Evolutionary conservation across 2,888 invertebrate species (phyloP), one percentile per base, ranked within the genome.

Genomic region (Thysanoteuthis rhombus): DNA sequence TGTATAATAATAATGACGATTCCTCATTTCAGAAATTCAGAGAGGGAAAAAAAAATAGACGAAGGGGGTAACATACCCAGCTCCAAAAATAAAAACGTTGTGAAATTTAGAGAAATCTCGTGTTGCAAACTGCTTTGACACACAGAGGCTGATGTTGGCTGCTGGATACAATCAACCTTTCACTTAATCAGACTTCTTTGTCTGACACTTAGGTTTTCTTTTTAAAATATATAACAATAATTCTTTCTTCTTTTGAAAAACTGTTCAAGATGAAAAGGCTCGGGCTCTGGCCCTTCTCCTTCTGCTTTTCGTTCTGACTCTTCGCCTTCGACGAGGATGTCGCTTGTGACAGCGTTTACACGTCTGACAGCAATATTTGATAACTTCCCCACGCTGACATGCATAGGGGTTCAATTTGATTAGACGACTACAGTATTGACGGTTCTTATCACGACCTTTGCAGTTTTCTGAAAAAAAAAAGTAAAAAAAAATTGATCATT

Each of bases 351-450:
- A 45, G 42, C 92, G 40, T 32, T 92, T 42, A 47, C 95, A 95
- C 52, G 95, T 94, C 22, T 89, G 92, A 47, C 95, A 95, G 90
- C 95, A 95, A 93, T 95, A 95, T 39, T 94, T 94, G 22, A 94
- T 45, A 25, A 95, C 93, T 39, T 93, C 94, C 12, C 92, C 91
- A 1, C 95, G 93, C 5, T 94, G 93, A 93, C 95, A 95, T 3
- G 93, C 95, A 10, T 94, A 93, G 0, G 95, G 95, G 90, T 95
- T 95, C 10, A 95, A 58, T 25, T 92, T 91, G 28, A 95, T 94
- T 32, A 95, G 93, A 0, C 94, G 94, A 25, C 94, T 75, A 90
- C 95, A 95, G 93, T 95, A 95, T 22, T 52, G 52, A 39, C 89
- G 93, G 93, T 95, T 95, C 47, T 94, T 94, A 93, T 95, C 95